A percentile compares a stretch with the other conserved stretches of the same genome.
Conservation (phyloP, 92 coral and sea anemone species). For the Siderastrea radians region DNA sequence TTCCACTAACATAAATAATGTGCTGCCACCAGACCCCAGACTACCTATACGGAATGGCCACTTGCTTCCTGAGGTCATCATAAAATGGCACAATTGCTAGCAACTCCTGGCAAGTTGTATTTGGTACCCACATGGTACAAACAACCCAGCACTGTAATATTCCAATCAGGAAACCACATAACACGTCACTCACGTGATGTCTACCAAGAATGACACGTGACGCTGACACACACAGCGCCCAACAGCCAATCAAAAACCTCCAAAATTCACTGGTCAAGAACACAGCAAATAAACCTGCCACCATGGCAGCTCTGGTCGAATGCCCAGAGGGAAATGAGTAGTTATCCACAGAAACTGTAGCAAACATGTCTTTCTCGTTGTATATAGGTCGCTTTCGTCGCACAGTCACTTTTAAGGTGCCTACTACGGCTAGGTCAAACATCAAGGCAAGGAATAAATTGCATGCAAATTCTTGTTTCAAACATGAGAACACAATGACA, state of each 20-base stretch:
- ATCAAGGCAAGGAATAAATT: slow-evolving; percentile 83
- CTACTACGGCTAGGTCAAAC: slow-evolving; percentile 89
- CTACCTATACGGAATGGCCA: not conserved
- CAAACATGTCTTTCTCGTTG: slow-evolving; percentile 93
- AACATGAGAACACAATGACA: slow-evolving; percentile 49
- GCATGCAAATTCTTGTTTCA: slow-evolving; percentile 78
- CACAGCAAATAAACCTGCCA: slow-evolving; percentile 77
- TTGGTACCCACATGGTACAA: slow-evolving; percentile 73
- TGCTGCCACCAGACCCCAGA: not conserved
- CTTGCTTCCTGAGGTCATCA: not conserved
- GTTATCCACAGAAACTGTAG: slow-evolving; percentile 92
- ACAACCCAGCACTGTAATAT: slow-evolving; percentile 74
- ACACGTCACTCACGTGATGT: slow-evolving; percentile 92
- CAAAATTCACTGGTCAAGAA: slow-evolving; percentile 38
- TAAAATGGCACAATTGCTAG: slow-evolving; percentile 45
- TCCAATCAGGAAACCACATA: slow-evolving; percentile 88
- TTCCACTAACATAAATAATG: no score
- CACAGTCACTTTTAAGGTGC: slow-evolving; percentile 72
- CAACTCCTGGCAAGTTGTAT: slow-evolving; percentile 57
- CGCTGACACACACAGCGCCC: slow-evolving; percentile 87
- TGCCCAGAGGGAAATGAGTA: slow-evolving; percentile 98
- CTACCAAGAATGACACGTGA: slow-evolving; percentile 95
- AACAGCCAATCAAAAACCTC: slow-evolving; percentile 70
- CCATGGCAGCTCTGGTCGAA: slow-evolving; percentile 91
- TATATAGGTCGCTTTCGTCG: slow-evolving; percentile 84